phyloP scores from a whole-genome alignment of 2,113 vertebrate genomes.

The Potamarius usumacintae region DNA sequence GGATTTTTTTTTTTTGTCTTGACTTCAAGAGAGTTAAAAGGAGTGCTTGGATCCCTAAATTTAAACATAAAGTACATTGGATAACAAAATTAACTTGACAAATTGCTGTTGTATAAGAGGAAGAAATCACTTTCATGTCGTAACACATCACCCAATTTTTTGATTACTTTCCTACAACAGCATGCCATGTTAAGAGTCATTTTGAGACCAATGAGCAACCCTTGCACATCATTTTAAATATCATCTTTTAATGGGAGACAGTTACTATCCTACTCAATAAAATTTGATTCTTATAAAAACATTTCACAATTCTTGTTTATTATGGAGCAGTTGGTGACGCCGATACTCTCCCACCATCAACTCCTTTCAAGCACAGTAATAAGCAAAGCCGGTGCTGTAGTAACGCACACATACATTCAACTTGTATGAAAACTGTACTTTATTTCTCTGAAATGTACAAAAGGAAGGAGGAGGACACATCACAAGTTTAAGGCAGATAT shows the following conservation, averaged over 20 bases:
- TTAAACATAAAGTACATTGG: neutral
- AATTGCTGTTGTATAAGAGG: neutral
- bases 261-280: neutral
- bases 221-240: neutral
- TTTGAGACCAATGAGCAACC: neutral
- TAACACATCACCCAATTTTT: neutral
- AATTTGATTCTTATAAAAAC: neutral
- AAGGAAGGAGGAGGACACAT: slow-evolving; percentile 57
- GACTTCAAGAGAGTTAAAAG: neutral
- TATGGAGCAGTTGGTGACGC: neutral
- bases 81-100: too few relatives aligned
- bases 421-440: slow-evolving; percentile 63
- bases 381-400: neutral
- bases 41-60: neutral
- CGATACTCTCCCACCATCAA: neutral
- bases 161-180: neutral
- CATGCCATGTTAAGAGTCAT: neutral
- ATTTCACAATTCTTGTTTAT: neutral
- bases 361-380: neutral
- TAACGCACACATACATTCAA: neutral
- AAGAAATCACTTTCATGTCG: neutral
- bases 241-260: neutral
- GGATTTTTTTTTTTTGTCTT: neutral
- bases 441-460: slow-evolving; percentile 76
- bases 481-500: slow-evolving; percentile 78